Percentiles rank a stretch among this genome's conserved stretches.
Evolutionary conservation across 2,888 invertebrate genomes (phyloP).

Genomic region (Rugalucina vietnamica): DNA sequence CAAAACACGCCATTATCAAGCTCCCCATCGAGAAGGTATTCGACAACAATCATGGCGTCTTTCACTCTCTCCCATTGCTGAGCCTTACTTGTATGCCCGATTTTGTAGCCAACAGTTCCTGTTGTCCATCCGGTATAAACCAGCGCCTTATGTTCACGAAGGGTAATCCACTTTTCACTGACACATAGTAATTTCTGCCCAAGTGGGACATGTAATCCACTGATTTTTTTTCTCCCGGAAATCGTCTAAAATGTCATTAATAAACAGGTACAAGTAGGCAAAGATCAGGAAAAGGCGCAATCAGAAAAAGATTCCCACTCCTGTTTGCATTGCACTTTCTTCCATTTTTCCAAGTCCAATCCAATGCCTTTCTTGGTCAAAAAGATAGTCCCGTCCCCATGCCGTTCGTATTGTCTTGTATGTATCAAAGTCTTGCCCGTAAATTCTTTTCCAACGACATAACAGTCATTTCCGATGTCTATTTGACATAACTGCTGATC

Average conservation of each 20-base stretch:
- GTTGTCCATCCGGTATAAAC: not conserved
- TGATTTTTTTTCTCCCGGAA: not conserved
- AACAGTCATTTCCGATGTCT: constrained; percentile 2
- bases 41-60: not conserved
- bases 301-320: not conserved
- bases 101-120: not conserved
- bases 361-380: not conserved
- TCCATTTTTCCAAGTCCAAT: not conserved
- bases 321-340: not conserved
- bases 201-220: not conserved
- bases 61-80: not conserved
- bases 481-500: too few relatives aligned
- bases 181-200: not conserved
- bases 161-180: not conserved
- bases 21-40: not conserved
- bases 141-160: not conserved
- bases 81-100: not conserved
- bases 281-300: too few relatives aligned
- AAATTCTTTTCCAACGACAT: not conserved
- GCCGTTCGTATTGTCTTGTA: not conserved
- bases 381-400: not conserved
- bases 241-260: too few relatives aligned
- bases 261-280: too few relatives aligned
- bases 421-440: not conserved
- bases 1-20: not conserved